These are phyloP conservation scores for Eubasilissa regina DNA, from an alignment of 1,140 invertebrate species.

Conservation along the genomic window DNA sequence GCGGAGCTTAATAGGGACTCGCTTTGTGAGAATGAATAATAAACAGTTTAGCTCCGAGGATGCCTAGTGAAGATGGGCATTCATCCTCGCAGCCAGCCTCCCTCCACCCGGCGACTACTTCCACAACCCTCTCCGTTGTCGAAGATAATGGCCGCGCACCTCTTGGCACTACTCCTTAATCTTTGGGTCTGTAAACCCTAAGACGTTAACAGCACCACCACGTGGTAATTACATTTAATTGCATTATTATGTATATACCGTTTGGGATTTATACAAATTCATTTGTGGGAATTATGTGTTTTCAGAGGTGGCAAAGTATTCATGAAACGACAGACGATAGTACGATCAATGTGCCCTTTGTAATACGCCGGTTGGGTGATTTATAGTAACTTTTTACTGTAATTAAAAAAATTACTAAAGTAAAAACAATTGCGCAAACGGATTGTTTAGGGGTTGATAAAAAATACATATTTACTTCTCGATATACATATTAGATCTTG, in stretches of 20 bases:
- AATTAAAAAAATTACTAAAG: too few species aligned
- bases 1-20: constrained; percentile 7
- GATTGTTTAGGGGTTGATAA: too few species aligned
- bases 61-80: constrained; percentile 21
- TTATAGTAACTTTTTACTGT: too few species aligned
- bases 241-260: not conserved
- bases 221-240: constrained; percentile 27
- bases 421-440: too few species aligned
- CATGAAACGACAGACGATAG: too few species aligned
- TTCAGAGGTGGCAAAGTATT: not conserved
- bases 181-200: not conserved
- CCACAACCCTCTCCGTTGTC: constrained; percentile 27
- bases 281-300: constrained; percentile 3
- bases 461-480: too few species aligned
- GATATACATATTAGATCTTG: too few species aligned
- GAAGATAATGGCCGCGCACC: constrained; percentile 36
- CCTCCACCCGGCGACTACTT: not conserved
- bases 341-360: too few species aligned
- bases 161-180: constrained; percentile 14
- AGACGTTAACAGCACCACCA: constrained; percentile 11
- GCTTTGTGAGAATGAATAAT: constrained; percentile 58
- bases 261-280: constrained; percentile 25
- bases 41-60: constrained; percentile 55
- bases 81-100: not conserved
- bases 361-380: too few species aligned